These are phyloP conservation scores for Xenops minutus DNA, from an alignment of 2,797 vertebrate species.

Conservation along the genomic window DNA sequence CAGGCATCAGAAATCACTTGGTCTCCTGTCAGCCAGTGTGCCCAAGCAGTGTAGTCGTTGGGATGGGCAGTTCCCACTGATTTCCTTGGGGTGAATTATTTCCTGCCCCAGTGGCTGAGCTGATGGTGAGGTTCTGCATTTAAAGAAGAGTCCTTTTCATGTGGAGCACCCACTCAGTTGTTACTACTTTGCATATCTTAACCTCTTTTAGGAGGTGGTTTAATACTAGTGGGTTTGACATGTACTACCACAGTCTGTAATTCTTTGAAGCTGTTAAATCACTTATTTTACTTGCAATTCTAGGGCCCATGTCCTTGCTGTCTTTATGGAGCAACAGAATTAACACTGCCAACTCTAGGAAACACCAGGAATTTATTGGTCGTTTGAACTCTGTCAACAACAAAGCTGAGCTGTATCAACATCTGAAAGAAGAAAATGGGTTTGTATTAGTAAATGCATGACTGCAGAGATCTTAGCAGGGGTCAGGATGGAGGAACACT, in stretches of 20 bases:
- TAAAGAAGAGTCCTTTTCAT: neutral
- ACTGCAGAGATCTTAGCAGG: neutral
- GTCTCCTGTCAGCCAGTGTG: neutral
- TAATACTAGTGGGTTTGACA: neutral
- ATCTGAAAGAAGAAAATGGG: slow-evolving; percentile 98
- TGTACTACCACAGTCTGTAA: neutral
- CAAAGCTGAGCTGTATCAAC: slow-evolving; percentile 95
- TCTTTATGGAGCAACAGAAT: slow-evolving; percentile 95
- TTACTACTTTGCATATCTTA: neutral
- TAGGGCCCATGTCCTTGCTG: slow-evolving; percentile 93
- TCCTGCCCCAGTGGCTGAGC: accelerated
- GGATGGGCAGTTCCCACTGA: neutral
- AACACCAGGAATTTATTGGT: slow-evolving; percentile 95
- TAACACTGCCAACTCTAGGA: slow-evolving; percentile 92
- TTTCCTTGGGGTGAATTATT: neutral
- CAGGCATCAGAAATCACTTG: neutral
- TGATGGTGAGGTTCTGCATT: neutral
- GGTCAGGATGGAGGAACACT: neutral
- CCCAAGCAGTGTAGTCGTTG: neutral
- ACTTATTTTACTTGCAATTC: neutral
- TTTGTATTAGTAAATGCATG: slow-evolving; percentile 68
- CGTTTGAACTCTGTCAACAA: slow-evolving; percentile 92
- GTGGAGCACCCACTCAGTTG: neutral
- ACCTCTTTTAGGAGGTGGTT: neutral
- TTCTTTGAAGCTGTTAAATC: neutral